phyloP scores from a whole-genome alignment of 1,140 invertebrate species.

The roundworm (Caenorhabditis elegans) region DNA sequence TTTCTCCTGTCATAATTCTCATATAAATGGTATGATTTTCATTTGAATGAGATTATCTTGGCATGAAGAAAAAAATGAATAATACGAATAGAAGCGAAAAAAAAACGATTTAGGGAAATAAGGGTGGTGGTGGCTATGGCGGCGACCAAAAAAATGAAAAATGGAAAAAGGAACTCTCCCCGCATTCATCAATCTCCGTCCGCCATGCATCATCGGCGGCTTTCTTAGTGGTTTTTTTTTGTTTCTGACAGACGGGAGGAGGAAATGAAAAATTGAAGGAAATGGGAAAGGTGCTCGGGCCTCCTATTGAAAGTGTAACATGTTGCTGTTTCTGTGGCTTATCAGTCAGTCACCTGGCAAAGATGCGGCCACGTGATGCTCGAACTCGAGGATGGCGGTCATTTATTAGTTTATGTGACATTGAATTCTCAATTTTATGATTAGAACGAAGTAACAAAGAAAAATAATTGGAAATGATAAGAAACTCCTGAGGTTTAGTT shows the following conservation, averaged over 20 bases:
- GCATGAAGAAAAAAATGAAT: too few species aligned
- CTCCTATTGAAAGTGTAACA: conserved; percentile 8
- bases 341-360: conserved; percentile 24
- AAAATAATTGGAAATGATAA: too few species aligned
- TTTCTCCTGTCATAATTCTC: not conserved
- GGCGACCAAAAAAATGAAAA: not conserved
- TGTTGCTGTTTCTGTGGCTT: conserved; percentile 10
- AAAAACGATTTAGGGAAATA: too few species aligned
- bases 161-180: conserved; percentile 5
- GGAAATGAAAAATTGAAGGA: not conserved
- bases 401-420: not conserved
- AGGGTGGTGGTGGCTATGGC: not conserved
- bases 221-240: not conserved
- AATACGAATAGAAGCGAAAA: too few species aligned
- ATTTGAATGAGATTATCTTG: not conserved
- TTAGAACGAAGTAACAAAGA: too few species aligned
- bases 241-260: not conserved
- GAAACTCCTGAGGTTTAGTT: too few species aligned
- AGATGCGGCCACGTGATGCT: not conserved
- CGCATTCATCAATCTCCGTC: not conserved
- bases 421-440: not conserved
- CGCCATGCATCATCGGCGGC: not conserved
- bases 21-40: not conserved
- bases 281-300: not conserved
- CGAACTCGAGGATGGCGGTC: not conserved